Conservation (phyloP, 2,797 vertebrate species). For the Acrocephalus scirpaceus region DNA sequence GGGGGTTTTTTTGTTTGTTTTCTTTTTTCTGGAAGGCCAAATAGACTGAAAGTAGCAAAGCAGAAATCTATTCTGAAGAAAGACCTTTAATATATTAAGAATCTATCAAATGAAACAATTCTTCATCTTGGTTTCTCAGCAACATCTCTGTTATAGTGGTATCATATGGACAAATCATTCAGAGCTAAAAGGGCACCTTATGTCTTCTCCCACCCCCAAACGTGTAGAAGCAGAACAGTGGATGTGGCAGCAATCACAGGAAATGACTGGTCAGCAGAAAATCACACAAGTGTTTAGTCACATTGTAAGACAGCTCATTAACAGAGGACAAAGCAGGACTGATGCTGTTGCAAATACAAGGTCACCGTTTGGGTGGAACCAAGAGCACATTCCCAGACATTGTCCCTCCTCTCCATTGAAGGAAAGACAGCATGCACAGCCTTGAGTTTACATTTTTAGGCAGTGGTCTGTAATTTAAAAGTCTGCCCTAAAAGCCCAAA, state of each 20-base stretch:
- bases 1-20: no score
- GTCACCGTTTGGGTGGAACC: not conserved
- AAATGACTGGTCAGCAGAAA: slow-evolving; percentile 43
- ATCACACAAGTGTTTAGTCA: slow-evolving; percentile 7
- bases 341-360: not conserved
- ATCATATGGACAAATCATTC: not conserved
- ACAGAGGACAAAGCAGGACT: not conserved
- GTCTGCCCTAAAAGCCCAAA: not conserved
- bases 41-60: not conserved
- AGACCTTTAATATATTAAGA: not conserved
- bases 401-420: not conserved
- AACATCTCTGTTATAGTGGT: not conserved
- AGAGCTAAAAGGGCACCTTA: slow-evolving; percentile 10
- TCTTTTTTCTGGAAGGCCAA: not conserved
- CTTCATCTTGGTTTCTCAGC: not conserved
- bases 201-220: not conserved
- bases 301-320: slow-evolving; percentile 47
- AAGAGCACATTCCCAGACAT: not conserved
- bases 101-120: not conserved
- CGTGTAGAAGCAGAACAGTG: not conserved
- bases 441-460: not conserved
- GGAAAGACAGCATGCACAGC: not conserved
- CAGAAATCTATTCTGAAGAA: not conserved
- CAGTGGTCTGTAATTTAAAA: not conserved
- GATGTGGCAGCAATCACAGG: not conserved